phyloP scores from a whole-genome alignment of 2,888 invertebrate species.

The Trypoxylon attenuatum region DNA sequence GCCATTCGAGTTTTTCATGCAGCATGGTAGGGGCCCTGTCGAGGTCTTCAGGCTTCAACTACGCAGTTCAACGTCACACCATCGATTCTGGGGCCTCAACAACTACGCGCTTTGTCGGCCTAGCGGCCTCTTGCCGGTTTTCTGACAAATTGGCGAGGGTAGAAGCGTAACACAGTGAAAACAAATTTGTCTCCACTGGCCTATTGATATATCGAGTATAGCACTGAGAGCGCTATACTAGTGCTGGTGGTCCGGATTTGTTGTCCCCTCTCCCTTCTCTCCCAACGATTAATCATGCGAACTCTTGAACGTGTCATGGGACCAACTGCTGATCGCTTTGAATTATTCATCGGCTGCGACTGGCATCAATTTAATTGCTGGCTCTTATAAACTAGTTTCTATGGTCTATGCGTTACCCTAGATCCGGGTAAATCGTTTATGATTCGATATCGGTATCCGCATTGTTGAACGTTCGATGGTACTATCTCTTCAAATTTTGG shows the following conservation, averaged over 20 bases:
- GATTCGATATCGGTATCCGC: no score
- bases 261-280: neutral
- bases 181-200: conserved; percentile 47
- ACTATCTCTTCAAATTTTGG: no score
- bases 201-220: conserved; percentile 33
- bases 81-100: no score
- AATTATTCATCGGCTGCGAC: no score
- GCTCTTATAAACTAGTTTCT: no score
- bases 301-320: neutral
- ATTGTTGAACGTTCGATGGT: no score
- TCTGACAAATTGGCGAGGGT: conserved; percentile 64
- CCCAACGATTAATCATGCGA: neutral
- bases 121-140: conserved; percentile 49
- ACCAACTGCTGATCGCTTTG: neutral
- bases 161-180: conserved; percentile 32
- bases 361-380: no score
- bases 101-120: conserved; percentile 63
- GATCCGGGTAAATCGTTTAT: no score
- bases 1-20: conserved; percentile 37
- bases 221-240: conserved; percentile 8
- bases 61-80: conserved; percentile 11
- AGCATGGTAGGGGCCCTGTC: no score
- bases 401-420: no score
- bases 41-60: no score
- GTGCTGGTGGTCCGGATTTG: neutral